These are phyloP conservation scores for Cheilosia variabilis DNA, from an alignment of 2,888 invertebrate species.

Conservation along the genomic window DNA sequence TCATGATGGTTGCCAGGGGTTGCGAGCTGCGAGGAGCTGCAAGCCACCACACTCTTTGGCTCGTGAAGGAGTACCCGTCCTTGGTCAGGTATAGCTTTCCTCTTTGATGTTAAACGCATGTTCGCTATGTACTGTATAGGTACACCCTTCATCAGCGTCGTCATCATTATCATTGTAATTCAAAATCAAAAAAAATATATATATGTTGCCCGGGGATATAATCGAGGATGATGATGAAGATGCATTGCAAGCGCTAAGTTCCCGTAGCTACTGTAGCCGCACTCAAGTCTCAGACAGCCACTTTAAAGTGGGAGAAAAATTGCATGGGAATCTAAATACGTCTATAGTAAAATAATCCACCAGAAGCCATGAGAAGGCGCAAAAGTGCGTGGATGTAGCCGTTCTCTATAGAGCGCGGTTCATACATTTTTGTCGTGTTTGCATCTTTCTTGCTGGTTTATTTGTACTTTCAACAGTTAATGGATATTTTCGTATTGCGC, in stretches of 20 bases:
- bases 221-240: conserved; percentile 47
- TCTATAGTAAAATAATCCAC: background rate
- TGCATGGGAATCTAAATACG: conserved; percentile 53
- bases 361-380: conserved; percentile 48
- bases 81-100: conserved; percentile 9
- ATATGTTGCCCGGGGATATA: conserved; percentile 40
- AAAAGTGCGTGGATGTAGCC: conserved; percentile 70
- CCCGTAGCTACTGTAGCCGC: conserved; percentile 51
- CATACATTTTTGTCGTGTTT: conserved; percentile 59
- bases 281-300: conserved; percentile 51
- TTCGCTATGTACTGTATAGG: background rate
- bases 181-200: conserved; percentile 7
- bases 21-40: conserved; percentile 18
- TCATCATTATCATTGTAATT: conserved; percentile 48
- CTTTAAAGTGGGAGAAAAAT: conserved; percentile 60
- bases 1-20: conserved; percentile 22
- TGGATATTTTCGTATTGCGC: conserved; percentile 41
- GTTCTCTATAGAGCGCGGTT: conserved; percentile 45
- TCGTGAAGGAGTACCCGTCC: conserved; percentile 7
- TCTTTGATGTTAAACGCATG: conserved; percentile 60
- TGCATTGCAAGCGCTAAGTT: conserved; percentile 45
- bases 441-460: conserved; percentile 21
- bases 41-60: conserved; percentile 26
- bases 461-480: conserved; percentile 34
- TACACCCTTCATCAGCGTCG: conserved; percentile 48